Base-by-base conservation (phyloP, 2,797 vertebrate species). In the Euthynnus affinis region DNA sequence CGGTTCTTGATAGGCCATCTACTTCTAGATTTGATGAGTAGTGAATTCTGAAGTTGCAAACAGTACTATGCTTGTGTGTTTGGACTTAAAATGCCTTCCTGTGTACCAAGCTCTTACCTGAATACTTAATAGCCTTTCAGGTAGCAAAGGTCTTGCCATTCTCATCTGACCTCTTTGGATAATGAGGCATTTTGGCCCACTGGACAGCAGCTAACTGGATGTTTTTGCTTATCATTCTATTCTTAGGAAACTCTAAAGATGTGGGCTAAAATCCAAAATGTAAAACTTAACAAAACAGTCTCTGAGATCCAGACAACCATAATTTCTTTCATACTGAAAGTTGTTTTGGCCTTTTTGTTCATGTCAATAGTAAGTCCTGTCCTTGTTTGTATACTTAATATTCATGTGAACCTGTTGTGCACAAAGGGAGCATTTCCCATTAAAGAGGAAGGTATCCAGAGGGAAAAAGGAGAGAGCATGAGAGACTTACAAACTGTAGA, bases 91-190 rank as follows among this genome's bases (percentile, higher is more conserved):
- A 67, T 56, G 40, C 23, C 9, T 62, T 42, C 71, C n/a, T 64
- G 13, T 56, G 20, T n/a, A n/a, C 55, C 29, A 25, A 56, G 42
- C 63, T 69, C 34, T 29, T 27, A 29, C 40, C 15, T 46, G 61
- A 83, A 83, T 68, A 62, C 29, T 58, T 60, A 72, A 56, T 74
- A 25, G 29, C 29, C 7, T 57, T 74, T 18, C 44, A 74, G 44
- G 63, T 53, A 68, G 53, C 44, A 69, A 65, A 80, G 69, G 69
- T 83, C 69, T 69, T 71, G 67, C 66, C 62, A 61, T 53, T 73
- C 59, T 69, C 29, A 14, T 29, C 12, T 79, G 73, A 85, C 76
- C 83, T 78, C 49, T 71, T 29, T 20, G 67, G 51, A 81, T 87
- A 87, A 80, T 83, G 70, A 89, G 29, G 71, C 17, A 55, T 63